Evolutionary conservation across 2,888 invertebrate species (phyloP), one percentile per base, ranked within the genome.

Genomic region (Cybosia mesomella): DNA sequence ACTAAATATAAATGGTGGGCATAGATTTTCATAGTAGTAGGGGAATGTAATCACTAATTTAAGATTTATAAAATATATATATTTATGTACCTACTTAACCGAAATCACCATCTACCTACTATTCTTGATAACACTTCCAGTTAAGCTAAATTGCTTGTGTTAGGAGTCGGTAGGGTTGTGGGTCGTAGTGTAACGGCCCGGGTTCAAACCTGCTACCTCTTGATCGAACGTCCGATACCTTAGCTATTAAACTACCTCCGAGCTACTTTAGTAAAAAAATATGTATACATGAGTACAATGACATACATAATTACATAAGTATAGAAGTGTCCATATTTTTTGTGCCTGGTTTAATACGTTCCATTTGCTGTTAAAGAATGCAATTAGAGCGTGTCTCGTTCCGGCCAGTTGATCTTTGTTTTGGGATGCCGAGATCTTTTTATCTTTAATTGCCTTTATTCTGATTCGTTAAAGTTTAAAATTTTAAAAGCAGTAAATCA

Each of bases 371-470:
- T 66, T 59, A 66, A 79, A 75, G 80, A 74, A 81, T 81, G 71
- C 71, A 77, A 77, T 76, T 77, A 71, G 74, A 70, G 61, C 74
- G 77, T 71, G 71, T 75, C 60, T 28, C 71, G 70, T 73, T 69
- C 74, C 68, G 68, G 71, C 66, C 74, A 72, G 76, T 76, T 71
- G 74, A 75, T 75, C 74, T 75, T 79, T 77, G 75, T 76, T 75
- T 78, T 83, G 67, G 71, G 70, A 84, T 77, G 77, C 76, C 76
- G 73, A 63, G 18, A 71, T 64, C 69, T 84, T 81, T 81, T 74
- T 74, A 76, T 66, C 77, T 68, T 73, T 66, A 68, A 78, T 85
- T 76, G 81, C 80, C 83, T 84, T 82, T 81, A 86, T 86, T 83
- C 67, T 71, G 72, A 76, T 68, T 72, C 71, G 73, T 75, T 79